These are phyloP conservation scores for Echiichthys vipera DNA, from an alignment of 2,797 vertebrate species.

Conservation along the genomic window DNA sequence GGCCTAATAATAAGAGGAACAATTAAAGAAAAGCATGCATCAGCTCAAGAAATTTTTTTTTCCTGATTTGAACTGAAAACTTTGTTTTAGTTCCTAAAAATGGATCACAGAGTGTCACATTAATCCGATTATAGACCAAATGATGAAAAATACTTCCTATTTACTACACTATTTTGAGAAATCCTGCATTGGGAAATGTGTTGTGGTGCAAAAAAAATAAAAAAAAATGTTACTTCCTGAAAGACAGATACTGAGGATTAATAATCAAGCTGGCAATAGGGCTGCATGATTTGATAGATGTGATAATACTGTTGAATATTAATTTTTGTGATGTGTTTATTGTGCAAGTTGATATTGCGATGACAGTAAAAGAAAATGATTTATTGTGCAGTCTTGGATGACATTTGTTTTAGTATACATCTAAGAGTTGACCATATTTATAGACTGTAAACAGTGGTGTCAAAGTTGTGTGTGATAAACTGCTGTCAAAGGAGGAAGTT, in stretches of 20 bases:
- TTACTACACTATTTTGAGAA: neutral
- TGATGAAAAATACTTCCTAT: neutral
- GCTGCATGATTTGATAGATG: too few relatives aligned
- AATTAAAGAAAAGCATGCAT: neutral
- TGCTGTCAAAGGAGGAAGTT: slow-evolving; percentile 51
- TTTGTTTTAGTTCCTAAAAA: slow-evolving; percentile 25
- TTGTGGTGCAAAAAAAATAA: neutral
- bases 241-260: neutral
- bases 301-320: too few relatives aligned
- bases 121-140: neutral
- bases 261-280: neutral
- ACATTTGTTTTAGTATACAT: too few relatives aligned
- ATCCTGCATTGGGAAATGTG: slow-evolving; percentile 6
- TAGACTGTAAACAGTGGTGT: neutral
- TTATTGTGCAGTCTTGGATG: too few relatives aligned
- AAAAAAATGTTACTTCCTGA: neutral
- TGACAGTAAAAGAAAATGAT: too few relatives aligned
- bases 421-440: neutral
- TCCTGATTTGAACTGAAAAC: neutral
- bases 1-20: neutral
- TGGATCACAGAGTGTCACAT: neutral
- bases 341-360: too few relatives aligned
- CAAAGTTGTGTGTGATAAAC: neutral
- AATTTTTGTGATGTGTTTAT: too few relatives aligned
- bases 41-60: neutral